A percentile compares a stretch with the other conserved stretches of the same genome.
Conservation (phyloP, 1,140 invertebrate genomes). For the Pachyrhynchus sulphureomaculatus region DNA sequence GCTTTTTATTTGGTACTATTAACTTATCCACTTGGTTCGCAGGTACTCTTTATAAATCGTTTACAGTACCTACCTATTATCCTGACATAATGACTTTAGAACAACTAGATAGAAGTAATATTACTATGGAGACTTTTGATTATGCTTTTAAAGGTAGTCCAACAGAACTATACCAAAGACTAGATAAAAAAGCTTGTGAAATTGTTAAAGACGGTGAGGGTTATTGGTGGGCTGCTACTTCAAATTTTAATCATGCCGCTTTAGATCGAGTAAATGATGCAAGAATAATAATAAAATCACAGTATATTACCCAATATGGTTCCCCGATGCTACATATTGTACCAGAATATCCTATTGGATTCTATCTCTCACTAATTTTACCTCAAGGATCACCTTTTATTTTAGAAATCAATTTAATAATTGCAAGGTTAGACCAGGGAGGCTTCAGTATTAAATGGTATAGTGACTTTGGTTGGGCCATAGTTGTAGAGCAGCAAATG, state of each 20-base stretch:
- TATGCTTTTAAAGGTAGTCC: slow-evolving; percentile 10
- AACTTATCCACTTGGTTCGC: neutral
- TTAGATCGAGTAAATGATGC: slow-evolving; percentile 30
- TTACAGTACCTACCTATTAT: slow-evolving; percentile 2
- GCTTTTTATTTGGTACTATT: neutral
- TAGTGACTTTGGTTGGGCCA: slow-evolving; percentile 11
- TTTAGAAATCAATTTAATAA: slow-evolving; percentile 11
- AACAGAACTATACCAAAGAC: slow-evolving; percentile 8
- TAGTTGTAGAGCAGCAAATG: slow-evolving; percentile 9
- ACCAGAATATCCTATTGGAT: slow-evolving; percentile 22
- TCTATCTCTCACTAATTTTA: slow-evolving; percentile 25
- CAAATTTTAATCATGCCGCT: slow-evolving; percentile 13
- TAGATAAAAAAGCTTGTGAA: neutral
- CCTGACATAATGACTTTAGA: slow-evolving; percentile 29
- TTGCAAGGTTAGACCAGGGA: slow-evolving; percentile 17
- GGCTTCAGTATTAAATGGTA: slow-evolving; percentile 31
- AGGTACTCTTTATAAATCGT: slow-evolving; percentile 4
- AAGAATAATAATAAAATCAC: slow-evolving; percentile 11
- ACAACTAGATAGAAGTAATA: slow-evolving; percentile 15
- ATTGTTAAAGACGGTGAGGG: neutral
- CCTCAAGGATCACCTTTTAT: slow-evolving; percentile 29
- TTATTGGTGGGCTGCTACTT: neutral
- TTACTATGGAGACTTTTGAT: slow-evolving; percentile 25
- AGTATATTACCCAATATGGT: slow-evolving; percentile 14
- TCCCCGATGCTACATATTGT: slow-evolving; percentile 26